Evolutionary conservation across 2,888 invertebrate genomes (phyloP).

Genomic region (Phrixothrix hirtus): DNA sequence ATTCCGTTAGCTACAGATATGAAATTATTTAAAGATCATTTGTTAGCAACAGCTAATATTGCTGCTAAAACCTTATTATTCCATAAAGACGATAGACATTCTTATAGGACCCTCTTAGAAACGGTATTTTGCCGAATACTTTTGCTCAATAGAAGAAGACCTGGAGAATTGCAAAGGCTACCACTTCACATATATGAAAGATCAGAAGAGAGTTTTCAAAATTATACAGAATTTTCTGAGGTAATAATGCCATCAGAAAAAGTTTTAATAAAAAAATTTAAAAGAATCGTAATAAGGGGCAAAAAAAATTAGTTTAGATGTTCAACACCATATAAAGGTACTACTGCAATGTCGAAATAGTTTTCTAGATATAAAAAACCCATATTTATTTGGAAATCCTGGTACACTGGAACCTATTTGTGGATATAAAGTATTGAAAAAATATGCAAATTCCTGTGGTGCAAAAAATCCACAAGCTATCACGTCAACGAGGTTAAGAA

Average conservation of each 20-base stretch:
- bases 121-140: background rate
- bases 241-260: constrained; percentile 1
- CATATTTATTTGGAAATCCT: too few species aligned
- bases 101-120: background rate
- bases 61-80: too few species aligned
- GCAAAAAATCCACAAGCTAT: too few species aligned
- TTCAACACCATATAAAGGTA: background rate
- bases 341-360: background rate
- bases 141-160: background rate
- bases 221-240: too few species aligned
- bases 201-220: background rate
- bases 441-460: too few species aligned
- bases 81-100: too few species aligned
- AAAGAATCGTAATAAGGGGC: constrained; percentile 14
- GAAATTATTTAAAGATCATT: constrained; percentile 26
- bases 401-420: too few species aligned
- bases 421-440: too few species aligned
- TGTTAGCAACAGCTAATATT: too few species aligned
- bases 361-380: too few species aligned
- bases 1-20: constrained; percentile 27
- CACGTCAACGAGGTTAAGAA: too few species aligned
- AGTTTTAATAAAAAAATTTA: background rate
- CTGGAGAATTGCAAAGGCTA: background rate
- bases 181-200: background rate
- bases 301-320: constrained; percentile 5